Conservation (phyloP, 2,113 vertebrate genomes). For the Smithornis capensis region DNA sequence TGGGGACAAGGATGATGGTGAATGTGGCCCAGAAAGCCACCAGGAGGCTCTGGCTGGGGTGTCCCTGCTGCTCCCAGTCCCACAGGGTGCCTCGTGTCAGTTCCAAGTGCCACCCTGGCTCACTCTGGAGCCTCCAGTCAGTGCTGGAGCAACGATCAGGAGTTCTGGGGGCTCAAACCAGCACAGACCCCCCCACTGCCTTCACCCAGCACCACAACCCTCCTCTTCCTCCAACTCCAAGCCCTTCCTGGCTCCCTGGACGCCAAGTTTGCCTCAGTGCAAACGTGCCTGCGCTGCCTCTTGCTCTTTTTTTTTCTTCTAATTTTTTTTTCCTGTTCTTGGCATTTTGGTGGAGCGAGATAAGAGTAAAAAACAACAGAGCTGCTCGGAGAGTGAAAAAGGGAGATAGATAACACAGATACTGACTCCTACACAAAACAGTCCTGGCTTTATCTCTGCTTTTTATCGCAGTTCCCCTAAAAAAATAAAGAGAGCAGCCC, state of each 20-base stretch:
- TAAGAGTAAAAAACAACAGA: slow-evolving; percentile 95
- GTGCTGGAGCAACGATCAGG: accelerated
- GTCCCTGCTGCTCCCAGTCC: not conserved
- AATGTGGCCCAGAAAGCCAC: not conserved
- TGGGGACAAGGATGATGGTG: not conserved
- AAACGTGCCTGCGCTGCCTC: slow-evolving; percentile 63
- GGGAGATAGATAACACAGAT: slow-evolving; percentile 96
- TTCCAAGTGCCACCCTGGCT: not conserved
- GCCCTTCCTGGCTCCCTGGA: accelerated
- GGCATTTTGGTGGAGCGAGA: slow-evolving; percentile 94
- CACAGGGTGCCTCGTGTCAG: not conserved
- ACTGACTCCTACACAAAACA: slow-evolving; percentile 95
- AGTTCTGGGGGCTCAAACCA: accelerated
- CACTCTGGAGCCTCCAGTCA: not conserved
- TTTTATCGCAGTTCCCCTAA: slow-evolving; percentile 87
- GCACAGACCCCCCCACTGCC: not conserved
- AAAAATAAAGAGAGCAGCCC: slow-evolving; percentile 72
- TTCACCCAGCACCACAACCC: not conserved
- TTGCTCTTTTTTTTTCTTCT: slow-evolving; percentile 76
- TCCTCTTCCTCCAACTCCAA: not conserved
- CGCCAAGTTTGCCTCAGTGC: not conserved
- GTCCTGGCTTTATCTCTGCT: slow-evolving; percentile 88
- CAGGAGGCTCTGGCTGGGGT: not conserved
- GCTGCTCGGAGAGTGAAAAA: slow-evolving; percentile 90
- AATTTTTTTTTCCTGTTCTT: slow-evolving; percentile 89